Conservation (phyloP, 2,113 vertebrate species). For the Ophiodon elongatus region DNA sequence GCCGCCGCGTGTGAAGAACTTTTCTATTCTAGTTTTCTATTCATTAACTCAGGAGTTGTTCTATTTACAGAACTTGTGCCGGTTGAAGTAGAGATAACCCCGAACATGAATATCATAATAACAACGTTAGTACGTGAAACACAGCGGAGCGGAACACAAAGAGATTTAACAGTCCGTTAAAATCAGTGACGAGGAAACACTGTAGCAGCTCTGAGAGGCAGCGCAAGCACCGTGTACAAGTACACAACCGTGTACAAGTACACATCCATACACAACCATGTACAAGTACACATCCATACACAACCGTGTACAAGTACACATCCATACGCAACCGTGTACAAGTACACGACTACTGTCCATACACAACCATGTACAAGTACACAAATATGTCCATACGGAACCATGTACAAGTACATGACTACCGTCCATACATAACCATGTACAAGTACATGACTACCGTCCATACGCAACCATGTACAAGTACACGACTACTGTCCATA, state of each 20-base stretch:
- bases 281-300: not conserved
- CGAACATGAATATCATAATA: not conserved
- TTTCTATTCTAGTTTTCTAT: not conserved
- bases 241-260: not conserved
- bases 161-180: slow-evolving; percentile 54
- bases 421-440: no score
- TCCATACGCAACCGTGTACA: no score
- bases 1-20: not conserved
- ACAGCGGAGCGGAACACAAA: not conserved
- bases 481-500: no score
- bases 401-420: no score
- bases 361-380: no score
- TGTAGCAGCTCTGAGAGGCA: slow-evolving; percentile 56
- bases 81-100: not conserved
- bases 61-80: slow-evolving; percentile 22
- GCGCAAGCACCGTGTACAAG: slow-evolving; percentile 50
- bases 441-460: not conserved
- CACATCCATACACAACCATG: not conserved
- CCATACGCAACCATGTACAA: not conserved
- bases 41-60: not conserved
- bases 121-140: not conserved
- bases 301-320: not conserved
- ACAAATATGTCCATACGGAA: no score
- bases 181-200: slow-evolving; percentile 42
- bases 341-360: no score